Evolutionary conservation across 1,140 invertebrate species (phyloP).

Genomic region (Nautilus pompilius): DNA sequence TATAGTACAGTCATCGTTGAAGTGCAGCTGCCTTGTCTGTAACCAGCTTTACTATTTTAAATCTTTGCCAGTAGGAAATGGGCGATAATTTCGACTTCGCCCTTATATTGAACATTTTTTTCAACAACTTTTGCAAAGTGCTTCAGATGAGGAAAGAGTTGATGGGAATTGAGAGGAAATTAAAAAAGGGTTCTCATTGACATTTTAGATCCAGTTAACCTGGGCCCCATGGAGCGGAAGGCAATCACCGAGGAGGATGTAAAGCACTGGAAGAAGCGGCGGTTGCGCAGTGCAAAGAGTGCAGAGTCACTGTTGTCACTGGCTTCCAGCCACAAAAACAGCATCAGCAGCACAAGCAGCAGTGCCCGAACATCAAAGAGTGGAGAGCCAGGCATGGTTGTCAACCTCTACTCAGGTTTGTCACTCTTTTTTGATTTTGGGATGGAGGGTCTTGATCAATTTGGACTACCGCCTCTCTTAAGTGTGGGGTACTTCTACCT

Average conservation of each 20-base stretch:
- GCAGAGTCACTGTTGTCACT: slow-evolving; percentile 43
- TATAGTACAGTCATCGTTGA: too few species aligned
- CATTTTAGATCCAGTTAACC: too few species aligned
- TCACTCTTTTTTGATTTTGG: not conserved
- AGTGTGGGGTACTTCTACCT: too few species aligned
- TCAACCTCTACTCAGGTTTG: slow-evolving; percentile 16
- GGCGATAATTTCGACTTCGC: too few species aligned
- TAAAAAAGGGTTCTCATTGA: too few species aligned
- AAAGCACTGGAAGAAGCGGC: slow-evolving; percentile 38
- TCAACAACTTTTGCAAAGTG: too few species aligned
- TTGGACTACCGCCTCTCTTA: not conserved
- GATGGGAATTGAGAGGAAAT: too few species aligned
- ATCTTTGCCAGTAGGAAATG: too few species aligned
- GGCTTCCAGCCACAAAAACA: slow-evolving; percentile 9
- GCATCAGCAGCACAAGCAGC: slow-evolving; percentile 21
- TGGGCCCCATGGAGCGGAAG: slow-evolving; percentile 18
- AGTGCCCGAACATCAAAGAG: slow-evolving; percentile 14
- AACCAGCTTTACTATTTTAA: too few species aligned
- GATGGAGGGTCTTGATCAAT: not conserved
- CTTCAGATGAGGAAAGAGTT: too few species aligned
- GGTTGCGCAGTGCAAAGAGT: slow-evolving; percentile 46
- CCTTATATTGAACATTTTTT: too few species aligned
- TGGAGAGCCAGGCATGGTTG: slow-evolving; percentile 18
- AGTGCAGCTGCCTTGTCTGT: too few species aligned
- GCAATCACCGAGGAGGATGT: slow-evolving; percentile 49